Conservation (phyloP, 64 coral and sea anemone species). For the Montipora foliosa region DNA sequence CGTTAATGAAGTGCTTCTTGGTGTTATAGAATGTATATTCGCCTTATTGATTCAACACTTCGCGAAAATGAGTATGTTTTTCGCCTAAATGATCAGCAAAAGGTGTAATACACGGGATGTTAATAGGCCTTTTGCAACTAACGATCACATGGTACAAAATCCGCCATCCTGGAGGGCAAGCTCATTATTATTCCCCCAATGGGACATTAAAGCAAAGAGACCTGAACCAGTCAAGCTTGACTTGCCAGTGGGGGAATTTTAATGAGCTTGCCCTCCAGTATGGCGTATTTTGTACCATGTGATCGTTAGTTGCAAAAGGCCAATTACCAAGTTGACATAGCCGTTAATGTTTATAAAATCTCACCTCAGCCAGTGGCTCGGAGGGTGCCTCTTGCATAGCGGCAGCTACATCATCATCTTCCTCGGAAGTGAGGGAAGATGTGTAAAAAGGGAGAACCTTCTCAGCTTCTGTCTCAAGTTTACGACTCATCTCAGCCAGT, state of each 20-base stretch:
- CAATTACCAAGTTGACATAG: too few species aligned
- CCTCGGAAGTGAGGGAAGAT: constrained; percentile 83
- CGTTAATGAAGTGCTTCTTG: constrained; percentile 78
- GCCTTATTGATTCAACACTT: constrained; percentile 76
- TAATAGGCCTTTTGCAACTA: too few species aligned
- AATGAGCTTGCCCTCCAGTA: too few species aligned
- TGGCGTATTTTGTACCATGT: too few species aligned
- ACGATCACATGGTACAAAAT: too few species aligned
- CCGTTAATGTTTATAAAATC: too few species aligned
- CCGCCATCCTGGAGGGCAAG: too few species aligned
- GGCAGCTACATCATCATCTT: constrained; percentile 87
- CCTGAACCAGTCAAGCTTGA: too few species aligned
- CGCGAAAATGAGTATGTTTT: constrained; percentile 75
- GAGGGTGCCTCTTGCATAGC: constrained; percentile 92
- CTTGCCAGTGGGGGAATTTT: too few species aligned
- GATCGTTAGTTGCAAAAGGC: too few species aligned
- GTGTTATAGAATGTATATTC: constrained; percentile 77
- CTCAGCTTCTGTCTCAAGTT: constrained; percentile 97
- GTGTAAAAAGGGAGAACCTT: constrained; percentile 97
- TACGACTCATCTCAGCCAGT: constrained; percentile 93
- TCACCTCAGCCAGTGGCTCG: constrained; percentile 90
- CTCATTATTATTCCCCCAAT: too few species aligned
- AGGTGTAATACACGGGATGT: constrained; percentile 16
- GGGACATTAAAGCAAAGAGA: too few species aligned
- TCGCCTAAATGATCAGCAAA: constrained; percentile 79